phyloP scores from a whole-genome alignment of 2,113 vertebrate species.

The Beaufortia kweichowensis region DNA sequence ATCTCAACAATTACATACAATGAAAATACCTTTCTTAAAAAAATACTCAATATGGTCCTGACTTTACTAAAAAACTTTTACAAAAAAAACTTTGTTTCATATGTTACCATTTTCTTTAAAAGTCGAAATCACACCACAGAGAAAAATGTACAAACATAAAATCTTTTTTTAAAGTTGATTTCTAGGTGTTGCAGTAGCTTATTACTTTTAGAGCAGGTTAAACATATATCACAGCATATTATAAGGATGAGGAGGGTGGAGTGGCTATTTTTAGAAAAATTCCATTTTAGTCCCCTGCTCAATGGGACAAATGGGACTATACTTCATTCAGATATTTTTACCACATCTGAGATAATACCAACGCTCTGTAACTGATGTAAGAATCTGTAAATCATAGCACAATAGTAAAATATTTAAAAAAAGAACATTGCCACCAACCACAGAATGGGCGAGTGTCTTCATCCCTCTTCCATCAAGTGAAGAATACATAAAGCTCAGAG shows the following conservation, averaged over 20 bases:
- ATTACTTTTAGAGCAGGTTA: too few relatives aligned
- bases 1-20: too few relatives aligned
- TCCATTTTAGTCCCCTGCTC: slow-evolving; percentile 20
- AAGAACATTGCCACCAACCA: slow-evolving; percentile 43
- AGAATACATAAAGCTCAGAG: slow-evolving; percentile 31
- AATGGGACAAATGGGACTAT: neutral
- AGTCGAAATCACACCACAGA: too few relatives aligned
- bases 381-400: neutral
- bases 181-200: neutral
- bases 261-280: slow-evolving; percentile 42
- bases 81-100: too few relatives aligned
- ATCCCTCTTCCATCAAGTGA: slow-evolving; percentile 47
- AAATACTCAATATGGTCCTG: too few relatives aligned
- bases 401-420: neutral
- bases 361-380: neutral
- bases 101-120: too few relatives aligned
- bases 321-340: neutral
- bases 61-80: too few relatives aligned
- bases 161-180: too few relatives aligned
- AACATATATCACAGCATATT: neutral
- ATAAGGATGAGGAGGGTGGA: neutral
- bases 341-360: neutral
- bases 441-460: slow-evolving; percentile 33
- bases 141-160: too few relatives aligned
- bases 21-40: too few relatives aligned